Conservation (phyloP, 2,113 vertebrate species). For the Atrichornis clamosus region DNA sequence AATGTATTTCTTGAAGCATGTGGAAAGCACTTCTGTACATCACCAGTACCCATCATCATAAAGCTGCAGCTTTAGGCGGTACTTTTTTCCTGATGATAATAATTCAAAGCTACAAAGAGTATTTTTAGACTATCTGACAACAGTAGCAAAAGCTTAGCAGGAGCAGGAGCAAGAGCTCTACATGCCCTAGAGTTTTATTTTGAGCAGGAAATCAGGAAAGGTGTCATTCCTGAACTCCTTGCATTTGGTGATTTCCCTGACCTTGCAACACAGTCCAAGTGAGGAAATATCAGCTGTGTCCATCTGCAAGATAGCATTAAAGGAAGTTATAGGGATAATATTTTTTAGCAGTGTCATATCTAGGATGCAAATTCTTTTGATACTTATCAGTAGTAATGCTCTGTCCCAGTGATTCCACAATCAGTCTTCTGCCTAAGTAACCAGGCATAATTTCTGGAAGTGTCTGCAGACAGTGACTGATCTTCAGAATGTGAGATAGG, state of each 20-base stretch:
- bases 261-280: neutral
- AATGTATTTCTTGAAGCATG: neutral
- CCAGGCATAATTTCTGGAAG: neutral
- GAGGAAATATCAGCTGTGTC: neutral
- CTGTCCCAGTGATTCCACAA: neutral
- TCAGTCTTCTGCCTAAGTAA: neutral
- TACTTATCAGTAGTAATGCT: neutral
- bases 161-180: neutral
- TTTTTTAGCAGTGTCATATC: neutral
- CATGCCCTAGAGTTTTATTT: neutral
- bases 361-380: neutral
- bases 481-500: neutral
- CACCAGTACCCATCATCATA: neutral
- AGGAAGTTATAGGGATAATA: neutral
- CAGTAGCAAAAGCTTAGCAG: neutral
- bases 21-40: neutral
- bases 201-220: neutral
- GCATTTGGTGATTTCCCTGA: neutral
- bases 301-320: neutral
- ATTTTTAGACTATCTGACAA: neutral
- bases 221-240: neutral
- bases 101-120: slow-evolving; percentile 13
- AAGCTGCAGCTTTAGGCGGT: slow-evolving; percentile 16
- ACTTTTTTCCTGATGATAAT: neutral
- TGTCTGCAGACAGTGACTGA: neutral